phyloP scores from a whole-genome alignment of 2,113 vertebrate genomes.

The Eretmochelys imbricata region DNA sequence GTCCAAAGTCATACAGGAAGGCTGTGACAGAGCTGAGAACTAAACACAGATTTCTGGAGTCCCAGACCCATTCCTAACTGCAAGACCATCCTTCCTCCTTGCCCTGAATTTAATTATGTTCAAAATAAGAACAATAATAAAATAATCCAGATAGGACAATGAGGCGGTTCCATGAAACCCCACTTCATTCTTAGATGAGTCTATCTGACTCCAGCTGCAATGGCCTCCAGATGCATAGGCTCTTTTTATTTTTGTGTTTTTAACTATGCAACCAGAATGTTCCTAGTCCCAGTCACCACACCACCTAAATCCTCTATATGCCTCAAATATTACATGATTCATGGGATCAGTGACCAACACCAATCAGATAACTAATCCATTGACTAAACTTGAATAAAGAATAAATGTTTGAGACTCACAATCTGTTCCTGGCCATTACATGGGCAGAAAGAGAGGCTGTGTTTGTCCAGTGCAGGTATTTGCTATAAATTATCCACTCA shows the following conservation, averaged over 20 bases:
- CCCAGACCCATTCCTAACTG: not conserved
- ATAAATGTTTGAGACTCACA: not conserved
- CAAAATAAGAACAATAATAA: not conserved
- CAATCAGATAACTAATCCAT: not conserved
- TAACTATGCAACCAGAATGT: not conserved
- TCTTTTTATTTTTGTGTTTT: not conserved
- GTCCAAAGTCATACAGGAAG: rapidly evolving
- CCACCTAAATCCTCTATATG: not conserved
- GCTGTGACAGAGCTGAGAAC: rapidly evolving
- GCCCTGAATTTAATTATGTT: not conserved
- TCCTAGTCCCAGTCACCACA: not conserved
- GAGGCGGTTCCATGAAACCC: not conserved
- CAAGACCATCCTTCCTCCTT: not conserved
- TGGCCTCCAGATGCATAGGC: not conserved
- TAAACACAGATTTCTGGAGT: not conserved
- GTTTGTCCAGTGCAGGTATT: not conserved
- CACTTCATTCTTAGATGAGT: not conserved
- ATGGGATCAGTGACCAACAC: not conserved
- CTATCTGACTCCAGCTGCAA: not conserved
- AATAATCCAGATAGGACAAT: not conserved
- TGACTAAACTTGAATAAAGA: not conserved
- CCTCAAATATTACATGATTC: not conserved
- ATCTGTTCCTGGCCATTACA: not conserved
- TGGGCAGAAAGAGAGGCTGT: not conserved
- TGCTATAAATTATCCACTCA: not conserved